These are phyloP conservation scores for Zaprionus obscuricornis DNA, from an alignment of 2,888 invertebrate genomes.

Conservation along the genomic window DNA sequence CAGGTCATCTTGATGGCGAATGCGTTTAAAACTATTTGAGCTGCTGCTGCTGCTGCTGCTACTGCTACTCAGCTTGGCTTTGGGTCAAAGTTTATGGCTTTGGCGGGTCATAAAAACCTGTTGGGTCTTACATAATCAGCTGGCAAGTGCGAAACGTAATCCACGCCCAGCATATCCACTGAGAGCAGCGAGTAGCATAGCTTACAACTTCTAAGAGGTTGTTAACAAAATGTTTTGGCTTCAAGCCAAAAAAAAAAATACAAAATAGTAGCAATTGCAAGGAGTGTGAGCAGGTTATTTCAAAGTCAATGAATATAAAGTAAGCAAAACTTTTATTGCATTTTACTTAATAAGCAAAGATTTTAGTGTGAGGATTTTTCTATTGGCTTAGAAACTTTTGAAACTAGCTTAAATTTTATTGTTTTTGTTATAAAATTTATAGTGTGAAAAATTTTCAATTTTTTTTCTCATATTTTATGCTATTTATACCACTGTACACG, in stretches of 20 bases:
- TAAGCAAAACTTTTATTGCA: too few species aligned
- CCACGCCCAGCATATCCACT: slow-evolving; percentile 13
- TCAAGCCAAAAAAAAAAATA: too few species aligned
- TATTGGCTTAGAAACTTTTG: too few species aligned
- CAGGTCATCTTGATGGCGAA: slow-evolving; percentile 30
- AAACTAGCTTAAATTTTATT: too few species aligned
- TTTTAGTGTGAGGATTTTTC: too few species aligned
- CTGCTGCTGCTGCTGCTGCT: slow-evolving; percentile 63
- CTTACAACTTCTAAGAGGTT: slow-evolving; percentile 59
- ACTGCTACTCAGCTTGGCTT: slow-evolving; percentile 56
- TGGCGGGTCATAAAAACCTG: slow-evolving; percentile 70
- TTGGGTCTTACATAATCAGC: slow-evolving; percentile 59
- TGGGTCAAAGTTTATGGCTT: slow-evolving; percentile 74
- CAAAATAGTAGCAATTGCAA: too few species aligned
- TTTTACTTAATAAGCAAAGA: too few species aligned
- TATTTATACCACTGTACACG: slow-evolving; percentile 20
- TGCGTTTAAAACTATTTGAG: slow-evolving; percentile 75
- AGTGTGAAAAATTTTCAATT: slow-evolving; percentile 10
- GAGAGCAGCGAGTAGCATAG: slow-evolving; percentile 12
- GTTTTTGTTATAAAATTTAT: too few species aligned
- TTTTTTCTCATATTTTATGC: neutral
- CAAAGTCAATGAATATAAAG: too few species aligned
- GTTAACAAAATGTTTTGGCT: too few species aligned
- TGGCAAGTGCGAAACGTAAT: slow-evolving; percentile 33
- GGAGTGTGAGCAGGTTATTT: too few species aligned